Evolutionary conservation across 2,888 invertebrate species (phyloP), one percentile per base, ranked within the genome.

Genomic region (Coenonympha glycerion): DNA sequence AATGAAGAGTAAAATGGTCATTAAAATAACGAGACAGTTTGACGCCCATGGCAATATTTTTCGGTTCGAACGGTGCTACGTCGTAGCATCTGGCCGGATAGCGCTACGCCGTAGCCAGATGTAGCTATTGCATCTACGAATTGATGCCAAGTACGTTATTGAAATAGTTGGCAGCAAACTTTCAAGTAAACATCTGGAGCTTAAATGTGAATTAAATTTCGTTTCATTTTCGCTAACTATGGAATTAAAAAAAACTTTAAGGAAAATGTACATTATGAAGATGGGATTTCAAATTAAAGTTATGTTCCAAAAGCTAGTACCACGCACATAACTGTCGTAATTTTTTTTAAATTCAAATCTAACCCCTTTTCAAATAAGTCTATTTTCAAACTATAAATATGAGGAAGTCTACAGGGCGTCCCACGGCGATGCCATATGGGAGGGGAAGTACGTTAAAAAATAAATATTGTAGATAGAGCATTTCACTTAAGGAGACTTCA

Each of bases 71-170:
- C 45, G 50, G 50, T 50, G 44, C 46, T 47, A 36, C 47, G 21
- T 33, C 50, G 58, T 59, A 58, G 52, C 55, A 53, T 54, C 53
- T 52, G 57, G 45, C 49, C 39, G 45, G 52, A 50, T 55, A 50
- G 22, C 13, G 50, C 58, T 52, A 54, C 57, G 47, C 47, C 53
- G 55, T 55, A 55, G 52, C 37, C 52, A 47, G 33, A 51, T 51
- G 50, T 53, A 50, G 37, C 42, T 42, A 26, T 6, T 19, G 19
- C 36, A n/a, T 19, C 24, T 44, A 44, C 44, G 44, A 33, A 21
- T 31, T 31, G 30, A 15, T 19, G 44, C 44, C 44, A 44, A 44
- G 22, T 44, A 21, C 21, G n/a, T 44, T 31, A 44, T 44, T 44
- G 44, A 44, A 44, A 44, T 21, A 31, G 15, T 44, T 44, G 44